phyloP scores from a whole-genome alignment of 30 jellyfish, hydroid and myxozoan genomes.

The Hydractinia symbiolongicarpus region DNA sequence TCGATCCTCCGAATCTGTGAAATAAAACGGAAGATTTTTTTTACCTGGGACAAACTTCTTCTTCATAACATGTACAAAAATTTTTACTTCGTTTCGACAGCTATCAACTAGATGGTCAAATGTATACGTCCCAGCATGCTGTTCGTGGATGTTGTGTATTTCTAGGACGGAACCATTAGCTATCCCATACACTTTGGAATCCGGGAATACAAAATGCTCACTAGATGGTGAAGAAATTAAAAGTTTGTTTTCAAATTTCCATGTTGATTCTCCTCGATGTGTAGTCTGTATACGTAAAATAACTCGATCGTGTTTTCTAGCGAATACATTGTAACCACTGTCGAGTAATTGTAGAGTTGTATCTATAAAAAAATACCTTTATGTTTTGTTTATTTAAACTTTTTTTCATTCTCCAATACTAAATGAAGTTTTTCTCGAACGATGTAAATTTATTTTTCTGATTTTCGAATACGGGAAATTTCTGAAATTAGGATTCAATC shows the following conservation, averaged over 20 bases:
- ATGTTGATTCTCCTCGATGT: not conserved
- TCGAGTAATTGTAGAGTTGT: not conserved
- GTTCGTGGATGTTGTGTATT: slow-evolving; percentile 3
- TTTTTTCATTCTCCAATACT: no score
- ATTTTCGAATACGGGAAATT: no score
- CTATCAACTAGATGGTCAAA: not conserved
- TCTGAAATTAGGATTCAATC: no score
- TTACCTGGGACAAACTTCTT: not conserved
- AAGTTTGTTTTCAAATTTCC: slow-evolving; percentile 1
- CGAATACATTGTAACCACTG: not conserved
- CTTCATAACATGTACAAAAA: not conserved
- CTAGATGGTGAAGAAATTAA: not conserved
- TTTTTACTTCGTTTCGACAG: not conserved
- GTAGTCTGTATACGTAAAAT: not conserved
- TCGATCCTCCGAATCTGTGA: no score
- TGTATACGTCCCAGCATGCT: slow-evolving; percentile 4
- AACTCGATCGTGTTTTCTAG: not conserved
- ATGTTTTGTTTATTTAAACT: not conserved
- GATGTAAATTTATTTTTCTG: no score
- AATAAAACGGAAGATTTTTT: no score
- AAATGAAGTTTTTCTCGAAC: no score
- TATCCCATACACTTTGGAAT: not conserved
- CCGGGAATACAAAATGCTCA: not conserved
- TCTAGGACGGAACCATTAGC: not conserved
- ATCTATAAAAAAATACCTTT: not conserved